These are phyloP conservation scores for Chrysina gloriosa DNA, from an alignment of 2,888 invertebrate species.

Conservation along the genomic window DNA sequence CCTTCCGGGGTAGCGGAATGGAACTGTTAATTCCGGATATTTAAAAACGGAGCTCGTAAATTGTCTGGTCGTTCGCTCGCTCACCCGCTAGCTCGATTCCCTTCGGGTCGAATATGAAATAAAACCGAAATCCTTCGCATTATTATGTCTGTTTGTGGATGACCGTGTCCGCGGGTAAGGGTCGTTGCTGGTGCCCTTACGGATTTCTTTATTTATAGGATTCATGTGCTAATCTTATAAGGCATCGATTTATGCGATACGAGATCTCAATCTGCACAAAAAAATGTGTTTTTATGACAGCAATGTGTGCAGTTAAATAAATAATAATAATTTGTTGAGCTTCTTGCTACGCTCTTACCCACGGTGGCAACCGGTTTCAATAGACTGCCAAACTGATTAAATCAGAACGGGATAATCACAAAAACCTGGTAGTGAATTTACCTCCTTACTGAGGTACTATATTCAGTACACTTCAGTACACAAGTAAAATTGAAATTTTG, in stretches of 20 bases:
- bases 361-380: no score
- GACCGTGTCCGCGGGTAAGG: not conserved
- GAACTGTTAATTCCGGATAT: slow-evolving; percentile 37
- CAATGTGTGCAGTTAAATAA: no score
- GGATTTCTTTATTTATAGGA: not conserved
- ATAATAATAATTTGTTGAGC: no score
- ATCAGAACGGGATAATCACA: no score
- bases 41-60: slow-evolving; percentile 32
- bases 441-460: no score
- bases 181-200: not conserved
- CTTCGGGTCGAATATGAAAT: slow-evolving; percentile 7
- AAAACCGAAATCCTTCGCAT: slow-evolving; percentile 8
- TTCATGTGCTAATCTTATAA: not conserved
- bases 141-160: slow-evolving; percentile 13
- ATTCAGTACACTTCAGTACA: no score
- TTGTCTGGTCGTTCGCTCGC: not conserved
- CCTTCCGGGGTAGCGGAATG: not conserved
- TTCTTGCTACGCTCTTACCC: no score
- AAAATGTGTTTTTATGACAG: no score
- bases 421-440: no score
- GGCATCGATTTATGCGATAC: not conserved
- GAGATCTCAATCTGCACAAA: not conserved
- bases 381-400: no score
- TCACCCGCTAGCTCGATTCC: not conserved
- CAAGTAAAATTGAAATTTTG: no score